Conservation (phyloP, 2,888 invertebrate species). For the Hydropsyche betteni region DNA sequence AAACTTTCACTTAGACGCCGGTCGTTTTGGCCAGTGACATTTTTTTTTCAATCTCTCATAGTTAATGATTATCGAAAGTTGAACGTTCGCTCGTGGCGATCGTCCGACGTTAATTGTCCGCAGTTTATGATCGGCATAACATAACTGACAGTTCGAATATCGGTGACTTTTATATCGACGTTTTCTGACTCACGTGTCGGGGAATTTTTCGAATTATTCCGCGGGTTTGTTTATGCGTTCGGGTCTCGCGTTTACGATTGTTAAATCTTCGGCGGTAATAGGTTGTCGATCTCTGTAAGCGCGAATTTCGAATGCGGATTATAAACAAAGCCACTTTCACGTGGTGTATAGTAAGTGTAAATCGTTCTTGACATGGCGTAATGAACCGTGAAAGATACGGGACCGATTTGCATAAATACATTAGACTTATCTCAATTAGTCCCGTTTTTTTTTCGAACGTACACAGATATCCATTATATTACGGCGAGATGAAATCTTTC, state of each 20-base stretch:
- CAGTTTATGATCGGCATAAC: constrained; percentile 7
- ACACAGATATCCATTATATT: too few species aligned
- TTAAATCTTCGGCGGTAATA: constrained; percentile 1
- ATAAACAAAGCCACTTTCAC: constrained; percentile 39
- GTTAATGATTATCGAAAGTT: constrained; percentile 40
- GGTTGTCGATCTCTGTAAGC: not conserved
- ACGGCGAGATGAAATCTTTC: too few species aligned
- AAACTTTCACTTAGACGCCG: constrained; percentile 30
- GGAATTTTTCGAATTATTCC: not conserved
- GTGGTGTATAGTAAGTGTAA: constrained; percentile 30
- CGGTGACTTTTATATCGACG: too few species aligned
- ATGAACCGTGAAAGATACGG: constrained; percentile 35
- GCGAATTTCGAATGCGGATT: constrained; percentile 21
- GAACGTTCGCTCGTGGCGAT: constrained; percentile 12
- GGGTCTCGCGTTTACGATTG: too few species aligned
- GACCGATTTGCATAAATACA: constrained; percentile 40
- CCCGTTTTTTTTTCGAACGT: constrained; percentile 15
- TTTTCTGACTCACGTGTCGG: not conserved
- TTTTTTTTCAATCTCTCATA: constrained; percentile 34
- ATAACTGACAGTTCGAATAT: not conserved
- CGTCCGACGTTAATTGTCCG: constrained; percentile 19
- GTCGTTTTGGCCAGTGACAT: constrained; percentile 25
- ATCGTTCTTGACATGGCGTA: constrained; percentile 33
- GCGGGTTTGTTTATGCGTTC: too few species aligned
- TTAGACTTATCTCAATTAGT: constrained; percentile 34